Evolutionary conservation across 2,888 invertebrate genomes (phyloP), one percentile per base, ranked within the genome.

Genomic region (Trachelus troglodyta): DNA sequence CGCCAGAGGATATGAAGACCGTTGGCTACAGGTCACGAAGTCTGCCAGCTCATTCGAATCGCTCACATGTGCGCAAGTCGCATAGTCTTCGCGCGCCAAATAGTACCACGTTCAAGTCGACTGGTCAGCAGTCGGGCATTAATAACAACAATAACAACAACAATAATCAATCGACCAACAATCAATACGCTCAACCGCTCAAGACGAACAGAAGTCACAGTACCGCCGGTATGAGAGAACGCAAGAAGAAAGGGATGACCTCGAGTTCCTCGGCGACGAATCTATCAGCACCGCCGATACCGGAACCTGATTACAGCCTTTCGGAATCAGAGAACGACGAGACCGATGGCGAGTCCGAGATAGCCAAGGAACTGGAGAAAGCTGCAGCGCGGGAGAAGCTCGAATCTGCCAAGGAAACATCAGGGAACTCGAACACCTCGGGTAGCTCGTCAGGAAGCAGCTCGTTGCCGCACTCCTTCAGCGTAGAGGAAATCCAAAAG

Each of bases 241-340:
- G 92, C 84, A 89, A 92, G 89, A 92, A 93, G 78, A 88, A 89
- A 78, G 87, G 88, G 9, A 86, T 92, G 74, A 88, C 86, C 37
- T 86, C 90, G 1, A 92, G 91, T 80, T 91, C 92, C 74, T 92
- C 92, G 11, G 90, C 92, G 33, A 88, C 92, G 37, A 92, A 91
- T 84, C 85, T 92, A 6, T 86, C 85, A 2, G 90, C 94, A 1
- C 96, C 97, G 12, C 96, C 97, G n/a, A 97, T 97, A 85, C 97
- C 97, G 0, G 97, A 97, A 89, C 97, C 97, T 0, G 97, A 97
- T 92, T 97, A 97, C 92, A 97, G 97, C 90, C 94, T 97, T 92
- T 97, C 96, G 82, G 97, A 97, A 89, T 96, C 96, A 0, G 97
- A 97, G 87, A 96, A 95, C 79, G 96, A 96, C 77, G 89, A 89